These are phyloP conservation scores for Chelon auratus DNA, from an alignment of 2,797 vertebrate species.

Conservation along the genomic window DNA sequence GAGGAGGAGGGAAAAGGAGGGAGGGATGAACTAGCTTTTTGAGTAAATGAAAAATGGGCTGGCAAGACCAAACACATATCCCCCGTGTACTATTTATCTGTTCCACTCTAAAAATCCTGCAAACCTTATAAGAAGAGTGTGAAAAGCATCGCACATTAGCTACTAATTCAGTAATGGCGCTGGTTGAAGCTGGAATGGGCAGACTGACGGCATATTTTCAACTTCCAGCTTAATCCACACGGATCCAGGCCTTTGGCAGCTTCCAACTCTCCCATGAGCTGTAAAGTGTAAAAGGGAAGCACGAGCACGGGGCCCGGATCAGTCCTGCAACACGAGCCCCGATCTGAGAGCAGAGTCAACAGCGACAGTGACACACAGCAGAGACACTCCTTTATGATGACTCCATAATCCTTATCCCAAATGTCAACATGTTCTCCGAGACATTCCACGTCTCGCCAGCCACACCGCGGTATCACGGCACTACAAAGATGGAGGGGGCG, in stretches of 20 bases:
- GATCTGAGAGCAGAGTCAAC: slow-evolving; percentile 75
- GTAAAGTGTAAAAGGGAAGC: slow-evolving; percentile 57
- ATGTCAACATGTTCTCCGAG: slow-evolving; percentile 81
- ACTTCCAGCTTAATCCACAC: slow-evolving; percentile 67
- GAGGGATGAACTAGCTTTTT: slow-evolving; percentile 46
- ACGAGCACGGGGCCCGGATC: slow-evolving; percentile 45
- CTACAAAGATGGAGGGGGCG: slow-evolving; percentile 39
- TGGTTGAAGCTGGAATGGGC: slow-evolving; percentile 45
- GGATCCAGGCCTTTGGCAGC: slow-evolving; percentile 49
- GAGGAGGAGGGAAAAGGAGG: slow-evolving; percentile 25
- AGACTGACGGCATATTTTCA: slow-evolving; percentile 62
- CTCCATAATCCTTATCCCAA: slow-evolving; percentile 81
- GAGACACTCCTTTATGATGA: slow-evolving; percentile 74
- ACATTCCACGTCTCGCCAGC: slow-evolving; percentile 56
- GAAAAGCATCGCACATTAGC: slow-evolving; percentile 52
- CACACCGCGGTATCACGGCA: slow-evolving; percentile 49
- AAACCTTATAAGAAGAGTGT: slow-evolving; percentile 36
- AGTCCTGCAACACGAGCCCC: slow-evolving; percentile 61
- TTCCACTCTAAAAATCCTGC: slow-evolving; percentile 43
- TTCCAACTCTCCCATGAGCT: slow-evolving; percentile 44
- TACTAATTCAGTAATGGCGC: slow-evolving; percentile 50
- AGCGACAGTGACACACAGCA: slow-evolving; percentile 70
- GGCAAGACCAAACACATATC: slow-evolving; percentile 42
- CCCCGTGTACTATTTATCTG: slow-evolving; percentile 42
- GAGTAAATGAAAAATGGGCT: slow-evolving; percentile 60